Evolutionary conservation across 2,797 vertebrate genomes (phyloP).

Genomic region (Cebuella pygmaea): DNA sequence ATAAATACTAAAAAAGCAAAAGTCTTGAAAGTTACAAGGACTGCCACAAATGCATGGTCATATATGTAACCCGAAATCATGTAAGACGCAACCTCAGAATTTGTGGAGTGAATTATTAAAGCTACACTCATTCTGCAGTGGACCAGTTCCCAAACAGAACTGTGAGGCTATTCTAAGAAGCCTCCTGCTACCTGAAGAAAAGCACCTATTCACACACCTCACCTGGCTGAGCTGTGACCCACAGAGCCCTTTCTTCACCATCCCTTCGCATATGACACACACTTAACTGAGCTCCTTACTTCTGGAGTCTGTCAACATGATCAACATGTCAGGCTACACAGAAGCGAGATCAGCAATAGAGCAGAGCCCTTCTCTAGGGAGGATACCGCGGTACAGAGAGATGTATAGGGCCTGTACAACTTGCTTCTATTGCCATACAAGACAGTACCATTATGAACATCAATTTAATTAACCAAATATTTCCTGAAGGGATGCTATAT

Average conservation of each 20-base stretch:
- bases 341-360: background rate
- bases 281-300: background rate
- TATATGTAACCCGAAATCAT: background rate
- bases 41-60: background rate
- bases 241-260: background rate
- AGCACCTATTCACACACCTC: background rate
- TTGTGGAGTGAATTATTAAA: background rate
- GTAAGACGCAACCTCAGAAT: background rate
- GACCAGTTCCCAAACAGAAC: background rate
- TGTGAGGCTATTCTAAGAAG: background rate
- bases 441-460: background rate
- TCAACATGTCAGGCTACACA: background rate
- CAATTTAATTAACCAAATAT: background rate
- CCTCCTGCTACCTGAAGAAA: background rate
- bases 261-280: background rate
- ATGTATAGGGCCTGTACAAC: background rate
- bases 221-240: background rate
- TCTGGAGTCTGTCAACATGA: background rate
- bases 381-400: background rate
- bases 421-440: background rate
- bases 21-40: background rate
- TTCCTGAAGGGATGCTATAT: background rate
- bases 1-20: slow-evolving; percentile 15
- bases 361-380: background rate
- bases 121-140: background rate